phyloP scores from a whole-genome alignment of 2,113 vertebrate genomes.

The Laticauda laticaudata region DNA sequence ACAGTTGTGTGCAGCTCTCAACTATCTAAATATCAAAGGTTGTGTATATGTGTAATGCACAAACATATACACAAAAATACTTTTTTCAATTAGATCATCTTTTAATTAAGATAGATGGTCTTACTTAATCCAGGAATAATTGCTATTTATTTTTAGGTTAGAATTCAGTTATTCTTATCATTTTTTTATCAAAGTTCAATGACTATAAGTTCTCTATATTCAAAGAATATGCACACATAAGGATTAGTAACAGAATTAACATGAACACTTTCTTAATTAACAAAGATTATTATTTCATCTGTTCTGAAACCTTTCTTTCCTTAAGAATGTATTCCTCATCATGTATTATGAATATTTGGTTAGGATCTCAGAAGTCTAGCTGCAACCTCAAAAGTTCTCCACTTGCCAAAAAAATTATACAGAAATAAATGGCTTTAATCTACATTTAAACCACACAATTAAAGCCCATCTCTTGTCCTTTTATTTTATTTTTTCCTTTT shows the following conservation, averaged over 20 bases:
- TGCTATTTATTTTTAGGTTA: background rate
- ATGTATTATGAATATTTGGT: background rate
- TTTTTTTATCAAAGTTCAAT: background rate
- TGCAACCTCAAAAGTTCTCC: background rate
- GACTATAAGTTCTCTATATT: background rate
- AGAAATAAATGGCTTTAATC: background rate
- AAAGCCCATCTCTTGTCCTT: background rate
- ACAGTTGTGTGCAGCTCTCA: background rate
- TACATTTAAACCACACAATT: background rate
- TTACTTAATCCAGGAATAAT: background rate
- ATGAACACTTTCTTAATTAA: background rate
- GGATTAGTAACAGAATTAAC: background rate
- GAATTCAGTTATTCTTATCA: background rate
- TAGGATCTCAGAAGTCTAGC: background rate
- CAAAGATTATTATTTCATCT: rapidly evolving
- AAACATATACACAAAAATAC: background rate
- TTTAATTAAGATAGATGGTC: background rate
- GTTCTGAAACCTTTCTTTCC: background rate
- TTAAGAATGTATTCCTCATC: background rate
- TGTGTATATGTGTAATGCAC: background rate
- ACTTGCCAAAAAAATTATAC: background rate
- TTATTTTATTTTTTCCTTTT: background rate
- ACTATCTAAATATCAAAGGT: background rate
- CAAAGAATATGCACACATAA: background rate
- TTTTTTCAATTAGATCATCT: background rate